A percentile compares a stretch with the other conserved stretches of the same genome.
Conservation (phyloP, 1,140 invertebrate species). For the Trissolcus basalis region DNA sequence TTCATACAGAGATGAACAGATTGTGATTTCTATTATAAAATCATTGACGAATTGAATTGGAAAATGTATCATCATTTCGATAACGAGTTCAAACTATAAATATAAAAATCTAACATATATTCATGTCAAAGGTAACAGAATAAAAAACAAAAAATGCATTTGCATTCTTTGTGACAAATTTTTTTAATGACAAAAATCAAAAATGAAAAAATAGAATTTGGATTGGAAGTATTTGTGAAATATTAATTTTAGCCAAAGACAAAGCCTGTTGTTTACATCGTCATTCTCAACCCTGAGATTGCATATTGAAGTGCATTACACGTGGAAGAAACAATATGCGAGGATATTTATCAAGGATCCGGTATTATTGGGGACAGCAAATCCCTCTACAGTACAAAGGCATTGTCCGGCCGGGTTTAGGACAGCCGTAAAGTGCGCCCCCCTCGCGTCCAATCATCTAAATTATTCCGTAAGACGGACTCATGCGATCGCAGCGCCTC, state of each 20-base stretch:
- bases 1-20: no score
- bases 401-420: slow-evolving; percentile 50
- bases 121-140: no score
- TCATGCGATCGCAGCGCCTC: slow-evolving; percentile 35
- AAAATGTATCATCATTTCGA: no score
- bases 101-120: no score
- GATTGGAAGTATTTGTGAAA: no score
- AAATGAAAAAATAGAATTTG: no score
- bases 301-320: slow-evolving; percentile 37
- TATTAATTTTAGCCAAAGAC: not conserved
- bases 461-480: slow-evolving; percentile 74
- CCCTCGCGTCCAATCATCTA: slow-evolving; percentile 70
- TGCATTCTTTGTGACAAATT: no score
- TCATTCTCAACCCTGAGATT: slow-evolving; percentile 12
- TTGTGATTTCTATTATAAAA: no score
- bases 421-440: slow-evolving; percentile 60
- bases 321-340: slow-evolving; percentile 40
- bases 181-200: no score
- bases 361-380: slow-evolving; percentile 44
- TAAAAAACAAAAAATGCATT: no score
- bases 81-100: no score
- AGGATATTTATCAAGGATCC: slow-evolving; percentile 38
- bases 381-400: slow-evolving; percentile 36
- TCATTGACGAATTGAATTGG: no score
- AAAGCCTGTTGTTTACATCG: slow-evolving; percentile 5